Conservation (phyloP, 1,140 invertebrate species). For the Lasioglossum albipes region DNA sequence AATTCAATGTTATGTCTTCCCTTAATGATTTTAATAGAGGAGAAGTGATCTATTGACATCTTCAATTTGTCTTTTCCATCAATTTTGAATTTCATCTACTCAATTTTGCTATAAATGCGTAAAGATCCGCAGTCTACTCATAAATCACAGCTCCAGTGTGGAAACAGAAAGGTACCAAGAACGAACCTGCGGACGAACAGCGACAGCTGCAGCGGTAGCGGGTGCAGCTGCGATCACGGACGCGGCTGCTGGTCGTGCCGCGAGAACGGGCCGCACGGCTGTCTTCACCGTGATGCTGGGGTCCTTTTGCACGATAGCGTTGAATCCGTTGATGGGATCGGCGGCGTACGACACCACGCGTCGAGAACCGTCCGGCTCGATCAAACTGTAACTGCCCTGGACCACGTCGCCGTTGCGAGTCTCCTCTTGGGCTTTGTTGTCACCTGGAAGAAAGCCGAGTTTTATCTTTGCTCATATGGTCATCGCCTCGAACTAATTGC, state of each 20-base stretch:
- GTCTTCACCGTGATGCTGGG: slow-evolving; percentile 65
- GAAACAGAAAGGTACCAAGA: not conserved
- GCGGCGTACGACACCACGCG: slow-evolving; percentile 78
- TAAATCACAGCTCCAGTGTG: too few relatives aligned
- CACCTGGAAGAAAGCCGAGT: slow-evolving; percentile 67
- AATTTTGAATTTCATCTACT: too few relatives aligned
- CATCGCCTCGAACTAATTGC: too few relatives aligned
- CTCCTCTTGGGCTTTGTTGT: slow-evolving; percentile 78
- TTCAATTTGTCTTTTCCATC: too few relatives aligned
- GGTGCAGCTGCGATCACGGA: slow-evolving; percentile 45
- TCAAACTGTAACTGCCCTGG: slow-evolving; percentile 78
- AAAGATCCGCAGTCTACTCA: too few relatives aligned
- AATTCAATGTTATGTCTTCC: too few relatives aligned
- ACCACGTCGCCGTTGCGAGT: slow-evolving; percentile 79
- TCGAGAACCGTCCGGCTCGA: slow-evolving; percentile 78
- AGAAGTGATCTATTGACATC: too few relatives aligned
- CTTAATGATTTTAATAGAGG: too few relatives aligned
- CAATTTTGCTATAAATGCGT: too few relatives aligned
- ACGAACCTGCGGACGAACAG: slow-evolving; percentile 48
- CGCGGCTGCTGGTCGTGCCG: slow-evolving; percentile 28
- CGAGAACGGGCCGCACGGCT: slow-evolving; percentile 46
- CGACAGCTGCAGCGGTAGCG: slow-evolving; percentile 27
- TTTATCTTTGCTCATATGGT: too few relatives aligned
- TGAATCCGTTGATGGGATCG: slow-evolving; percentile 79
- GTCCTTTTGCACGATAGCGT: slow-evolving; percentile 78